Conservation (phyloP, 2,797 vertebrate species). For the Enteromius trimaculatus region DNA sequence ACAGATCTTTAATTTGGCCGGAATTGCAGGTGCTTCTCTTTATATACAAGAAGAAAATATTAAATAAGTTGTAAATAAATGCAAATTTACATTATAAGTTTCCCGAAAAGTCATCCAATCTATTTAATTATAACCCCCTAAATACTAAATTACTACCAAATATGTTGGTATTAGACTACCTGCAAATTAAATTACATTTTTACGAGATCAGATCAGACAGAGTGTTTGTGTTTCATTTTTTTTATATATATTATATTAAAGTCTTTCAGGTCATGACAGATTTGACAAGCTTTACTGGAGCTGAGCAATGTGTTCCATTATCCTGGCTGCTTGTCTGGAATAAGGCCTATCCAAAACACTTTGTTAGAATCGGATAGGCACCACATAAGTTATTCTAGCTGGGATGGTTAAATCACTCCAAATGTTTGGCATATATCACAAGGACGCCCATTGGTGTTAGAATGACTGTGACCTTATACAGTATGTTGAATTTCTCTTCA, state of each 20-base stretch:
- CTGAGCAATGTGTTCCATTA: constrained; percentile 30
- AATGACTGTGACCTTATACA: not conserved
- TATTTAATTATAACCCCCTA: no score
- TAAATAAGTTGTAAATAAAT: no score
- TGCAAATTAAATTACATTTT: no score
- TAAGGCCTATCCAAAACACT: constrained; percentile 40
- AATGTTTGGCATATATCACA: constrained; percentile 43
- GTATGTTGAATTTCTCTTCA: not conserved
- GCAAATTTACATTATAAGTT: no score
- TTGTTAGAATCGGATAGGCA: constrained; percentile 13
- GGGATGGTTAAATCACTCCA: constrained; percentile 39
- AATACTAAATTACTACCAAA: no score
- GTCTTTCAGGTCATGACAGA: not conserved
- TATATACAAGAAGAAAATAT: no score
- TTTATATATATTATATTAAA: no score
- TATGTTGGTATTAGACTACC: no score
- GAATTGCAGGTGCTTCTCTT: no score
- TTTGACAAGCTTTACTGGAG: not conserved
- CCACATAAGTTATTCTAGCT: constrained; percentile 25
- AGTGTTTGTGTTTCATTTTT: not conserved
- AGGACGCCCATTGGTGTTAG: constrained; percentile 20
- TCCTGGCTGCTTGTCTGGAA: constrained; percentile 36
- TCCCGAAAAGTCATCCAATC: no score
- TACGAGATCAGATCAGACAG: not conserved
- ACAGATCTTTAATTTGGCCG: no score